Evolutionary conservation across 2,888 invertebrate species (phyloP).

Genomic region (Andrena trimmerana): DNA sequence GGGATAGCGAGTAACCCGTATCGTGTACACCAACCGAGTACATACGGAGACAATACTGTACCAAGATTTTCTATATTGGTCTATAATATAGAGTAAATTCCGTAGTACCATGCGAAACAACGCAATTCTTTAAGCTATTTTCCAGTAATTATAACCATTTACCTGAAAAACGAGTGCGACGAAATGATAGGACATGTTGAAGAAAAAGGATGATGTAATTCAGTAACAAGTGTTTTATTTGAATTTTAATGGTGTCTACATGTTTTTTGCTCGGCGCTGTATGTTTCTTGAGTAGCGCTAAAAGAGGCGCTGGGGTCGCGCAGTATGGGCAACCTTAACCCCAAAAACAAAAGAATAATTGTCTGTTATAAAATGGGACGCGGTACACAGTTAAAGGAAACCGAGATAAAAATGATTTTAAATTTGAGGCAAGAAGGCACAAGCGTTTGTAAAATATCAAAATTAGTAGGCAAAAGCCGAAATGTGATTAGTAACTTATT

Average conservation of each 20-base stretch:
- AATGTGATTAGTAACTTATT: slow-evolving; percentile 10
- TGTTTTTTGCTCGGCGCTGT: neutral
- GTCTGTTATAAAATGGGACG: neutral
- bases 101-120: neutral
- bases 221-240: slow-evolving; percentile 4
- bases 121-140: neutral
- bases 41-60: too few species aligned
- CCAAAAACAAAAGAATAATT: too few species aligned
- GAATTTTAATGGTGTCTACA: slow-evolving; percentile 1
- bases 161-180: slow-evolving; percentile 16
- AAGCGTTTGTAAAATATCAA: neutral
- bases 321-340: too few species aligned
- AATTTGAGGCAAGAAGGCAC: neutral
- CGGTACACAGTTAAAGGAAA: neutral
- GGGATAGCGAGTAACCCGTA: too few species aligned
- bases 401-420: slow-evolving; percentile 2
- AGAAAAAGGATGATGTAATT: slow-evolving; percentile 6
- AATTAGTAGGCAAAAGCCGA: neutral
- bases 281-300: too few species aligned
- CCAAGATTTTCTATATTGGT: neutral
- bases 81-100: neutral
- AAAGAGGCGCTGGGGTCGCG: too few species aligned
- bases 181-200: slow-evolving; percentile 10
- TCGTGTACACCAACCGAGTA: too few species aligned
- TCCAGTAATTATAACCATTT: neutral